phyloP scores from a whole-genome alignment of 2,797 vertebrate genomes.

The Poeciliopsis paucimaculata region DNA sequence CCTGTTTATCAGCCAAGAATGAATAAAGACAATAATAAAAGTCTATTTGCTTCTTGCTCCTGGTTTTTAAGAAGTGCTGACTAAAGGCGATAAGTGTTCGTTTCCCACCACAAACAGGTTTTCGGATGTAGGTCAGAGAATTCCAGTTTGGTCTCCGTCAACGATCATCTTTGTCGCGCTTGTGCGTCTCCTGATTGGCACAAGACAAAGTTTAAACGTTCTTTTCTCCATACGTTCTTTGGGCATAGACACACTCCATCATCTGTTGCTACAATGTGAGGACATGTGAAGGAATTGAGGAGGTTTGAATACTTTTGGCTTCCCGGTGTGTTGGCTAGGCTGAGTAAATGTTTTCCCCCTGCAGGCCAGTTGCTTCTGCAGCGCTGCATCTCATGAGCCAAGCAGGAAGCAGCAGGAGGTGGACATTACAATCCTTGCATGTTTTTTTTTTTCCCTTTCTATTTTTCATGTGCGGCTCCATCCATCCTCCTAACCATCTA shows the following conservation, averaged over 20 bases:
- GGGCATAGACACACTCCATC: no score
- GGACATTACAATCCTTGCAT: constrained; percentile 51
- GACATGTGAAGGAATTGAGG: background rate
- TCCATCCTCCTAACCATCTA: constrained; percentile 8
- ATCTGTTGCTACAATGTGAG: no score
- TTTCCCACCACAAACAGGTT: background rate
- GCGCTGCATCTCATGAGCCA: constrained; percentile 44
- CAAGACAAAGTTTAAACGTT: background rate
- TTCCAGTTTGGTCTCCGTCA: background rate
- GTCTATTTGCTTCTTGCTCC: no score
- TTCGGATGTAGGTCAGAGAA: background rate
- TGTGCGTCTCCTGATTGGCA: background rate
- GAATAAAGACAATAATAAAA: no score
- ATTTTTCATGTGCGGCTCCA: constrained; percentile 35
- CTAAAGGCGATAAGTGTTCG: background rate
- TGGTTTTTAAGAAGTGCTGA: no score
- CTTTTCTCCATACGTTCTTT: no score
- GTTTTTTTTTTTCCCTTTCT: constrained; percentile 9
- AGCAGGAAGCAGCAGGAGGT: constrained; percentile 43
- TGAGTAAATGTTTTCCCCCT: constrained; percentile 31
- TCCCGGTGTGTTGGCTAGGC: no score
- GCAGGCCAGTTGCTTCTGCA: constrained; percentile 31
- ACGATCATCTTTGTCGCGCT: background rate
- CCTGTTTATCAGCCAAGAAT: no score
- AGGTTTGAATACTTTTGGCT: background rate